Evolutionary conservation across 1,140 invertebrate species (phyloP), one percentile per base, ranked within the genome.

Genomic region (Coenobita brevimanus): DNA sequence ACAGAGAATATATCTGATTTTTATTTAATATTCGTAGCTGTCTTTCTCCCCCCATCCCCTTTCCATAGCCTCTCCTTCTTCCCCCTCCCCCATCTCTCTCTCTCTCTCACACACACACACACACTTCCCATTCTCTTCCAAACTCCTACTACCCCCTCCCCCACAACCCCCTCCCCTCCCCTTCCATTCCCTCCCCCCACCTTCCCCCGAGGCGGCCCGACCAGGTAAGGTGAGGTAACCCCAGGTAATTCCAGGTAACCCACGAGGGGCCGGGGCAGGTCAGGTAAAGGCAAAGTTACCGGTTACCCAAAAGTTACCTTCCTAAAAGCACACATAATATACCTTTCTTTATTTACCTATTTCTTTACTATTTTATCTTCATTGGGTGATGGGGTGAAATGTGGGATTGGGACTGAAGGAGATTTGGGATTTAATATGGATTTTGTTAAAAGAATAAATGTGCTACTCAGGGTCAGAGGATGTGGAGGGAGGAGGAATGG

Each of bases 391-490:
- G n/a, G 10, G 54, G 54, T 57, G 54, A 13, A n/a, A 57, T 57
- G n/a, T n/a, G 10, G n/a, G 54, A 57, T 57, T 10, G n/a, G 54
- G 54, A n/a, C 10, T 57, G 54, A 57, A 10, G n/a, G 54, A 57
- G n/a, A 13, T 57, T 10, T 57, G 54, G 10, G 54, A 57, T 57
- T 13, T 13, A 57, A 57, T 10, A 57, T 13, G 10, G 54, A 13
- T 13, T 13, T 57, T n/a, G 54, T 57, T 13, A 57, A 57, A 57
- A 57, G n/a, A 57, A 57, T 57, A 57, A 57, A 57, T 57, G 43
- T 85, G 73, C 43, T 57, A 76, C 36, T 57, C 38, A 38, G 78
- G 82, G 82, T 85, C 82, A 85, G 71, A 85, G 82, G 82, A 85
- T 78, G 67, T 85, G 82, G 81, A 38, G 60, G 43, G n/a, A 15